Conservation (phyloP, 2,113 vertebrate genomes). For the Myodes glareolus region DNA sequence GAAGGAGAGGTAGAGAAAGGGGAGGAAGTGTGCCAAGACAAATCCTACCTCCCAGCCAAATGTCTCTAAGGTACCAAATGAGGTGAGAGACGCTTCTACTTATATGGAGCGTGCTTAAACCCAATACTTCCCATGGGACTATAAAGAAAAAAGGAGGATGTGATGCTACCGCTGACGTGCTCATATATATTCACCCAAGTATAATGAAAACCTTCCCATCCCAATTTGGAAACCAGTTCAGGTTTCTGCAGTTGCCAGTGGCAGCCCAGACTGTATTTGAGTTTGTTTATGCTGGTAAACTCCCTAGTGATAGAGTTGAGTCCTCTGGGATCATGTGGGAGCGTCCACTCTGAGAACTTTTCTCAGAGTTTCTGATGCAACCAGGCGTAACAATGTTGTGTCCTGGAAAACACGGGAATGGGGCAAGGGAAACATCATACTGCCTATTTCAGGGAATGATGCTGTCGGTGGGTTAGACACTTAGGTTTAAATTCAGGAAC, state of each 20-base stretch:
- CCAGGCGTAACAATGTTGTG: constrained; percentile 82
- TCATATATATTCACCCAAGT: constrained; percentile 37
- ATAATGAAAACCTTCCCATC: constrained; percentile 42
- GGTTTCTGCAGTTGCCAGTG: constrained; percentile 51
- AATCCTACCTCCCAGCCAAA: constrained; percentile 52
- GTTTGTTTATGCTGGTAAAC: constrained; percentile 83
- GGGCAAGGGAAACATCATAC: constrained; percentile 80
- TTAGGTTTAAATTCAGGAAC: constrained; percentile 74
- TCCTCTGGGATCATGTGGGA: constrained; percentile 74
- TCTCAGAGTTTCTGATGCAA: constrained; percentile 87
- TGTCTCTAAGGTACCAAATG: neutral
- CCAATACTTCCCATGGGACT: constrained; percentile 57
- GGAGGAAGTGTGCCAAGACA: constrained; percentile 46
- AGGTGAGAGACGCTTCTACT: constrained; percentile 54
- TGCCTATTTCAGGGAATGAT: constrained; percentile 81
- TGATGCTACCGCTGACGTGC: neutral
- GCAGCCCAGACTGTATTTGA: constrained; percentile 66
- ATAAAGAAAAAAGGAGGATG: neutral
- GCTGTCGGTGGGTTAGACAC: constrained; percentile 39
- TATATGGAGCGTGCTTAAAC: constrained; percentile 35
- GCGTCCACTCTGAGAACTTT: constrained; percentile 78
- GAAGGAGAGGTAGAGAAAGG: constrained; percentile 21
- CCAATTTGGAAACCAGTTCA: neutral
- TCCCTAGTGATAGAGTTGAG: constrained; percentile 84
- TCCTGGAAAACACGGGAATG: constrained; percentile 84